phyloP scores from a whole-genome alignment of 2,797 vertebrate genomes.

The Anas capensis region DNA sequence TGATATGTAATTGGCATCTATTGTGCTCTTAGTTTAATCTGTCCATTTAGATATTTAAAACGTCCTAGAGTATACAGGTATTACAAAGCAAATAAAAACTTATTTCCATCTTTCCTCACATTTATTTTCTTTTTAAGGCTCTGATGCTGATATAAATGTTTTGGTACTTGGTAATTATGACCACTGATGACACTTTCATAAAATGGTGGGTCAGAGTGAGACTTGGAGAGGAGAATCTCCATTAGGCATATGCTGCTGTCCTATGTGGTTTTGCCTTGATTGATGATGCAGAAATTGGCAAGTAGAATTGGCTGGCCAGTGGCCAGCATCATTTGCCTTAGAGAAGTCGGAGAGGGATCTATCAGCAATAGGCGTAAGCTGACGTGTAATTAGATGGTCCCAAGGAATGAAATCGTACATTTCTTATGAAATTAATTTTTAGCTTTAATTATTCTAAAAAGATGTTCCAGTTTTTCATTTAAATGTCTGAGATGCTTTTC shows the following conservation, averaged over 20 bases:
- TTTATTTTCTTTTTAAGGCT: slow-evolving; percentile 14
- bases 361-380: not conserved
- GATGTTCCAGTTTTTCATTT: not conserved
- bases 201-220: not conserved
- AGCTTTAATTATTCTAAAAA: not conserved
- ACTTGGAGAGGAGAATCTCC: not conserved
- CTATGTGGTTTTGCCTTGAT: not conserved
- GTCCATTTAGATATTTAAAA: slow-evolving; percentile 2
- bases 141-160: not conserved
- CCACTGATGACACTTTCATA: not conserved
- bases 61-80: not conserved
- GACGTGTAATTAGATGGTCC: not conserved
- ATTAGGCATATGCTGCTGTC: not conserved
- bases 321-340: not conserved
- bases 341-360: not conserved
- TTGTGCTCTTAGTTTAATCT: slow-evolving; percentile 55
- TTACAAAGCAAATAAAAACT: slow-evolving; percentile 1
- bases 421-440: not conserved
- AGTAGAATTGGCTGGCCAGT: not conserved
- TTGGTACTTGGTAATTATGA: not conserved
- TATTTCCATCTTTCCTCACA: not conserved
- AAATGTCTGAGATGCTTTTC: not conserved
- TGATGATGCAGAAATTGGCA: not conserved
- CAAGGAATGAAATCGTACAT: not conserved
- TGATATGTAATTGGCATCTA: slow-evolving; percentile 40